Evolutionary conservation across 2,888 invertebrate genomes (phyloP), one percentile per base, ranked within the genome.

Genomic region (Cyrtodaria siliqua): DNA sequence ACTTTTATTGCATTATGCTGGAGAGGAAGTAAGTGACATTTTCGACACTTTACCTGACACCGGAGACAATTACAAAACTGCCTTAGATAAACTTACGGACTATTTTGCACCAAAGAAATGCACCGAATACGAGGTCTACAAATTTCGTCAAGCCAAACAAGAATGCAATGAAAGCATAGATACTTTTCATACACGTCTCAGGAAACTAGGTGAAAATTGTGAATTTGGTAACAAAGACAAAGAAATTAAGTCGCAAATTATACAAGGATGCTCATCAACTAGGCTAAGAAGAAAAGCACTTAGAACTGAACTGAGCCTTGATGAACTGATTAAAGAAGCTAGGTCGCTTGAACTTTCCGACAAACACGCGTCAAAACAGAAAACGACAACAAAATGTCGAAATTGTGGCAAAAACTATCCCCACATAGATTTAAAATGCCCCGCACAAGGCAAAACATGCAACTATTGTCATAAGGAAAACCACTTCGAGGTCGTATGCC

Each of bases 101-200:
- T 83, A 83, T 57, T 79, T 82, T 57, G 20, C 64, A n/a, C 77
- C 77, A 12, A 61, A 70, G 26, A 77, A 68, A 59, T 81, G 81
- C 23, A 40, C 44, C 3, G 78, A 82, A 50, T 33, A 8, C 12
- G 33, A 33, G 33, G 12, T 33, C 33, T 33, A 33, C 33, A 33
- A 33, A 33, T 33, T 33, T 12, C 12, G 33, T 8, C 33, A 33
- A 33, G 33, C 4, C 33, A 33, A 33, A 33, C 33, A 33, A 33
- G 6, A 8, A 8, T 12, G 6, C 4, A 33, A 12, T 33, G 33
- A 9, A 42, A 55, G 66, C 16, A 61, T 80, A 24, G 67, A 80
- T 52, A 76, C 76, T 57, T 80, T 26, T 47, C 50, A 68, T 1
- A 76, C 76, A 12, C 69, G 76, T 61, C 57, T 80, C 14, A 44